Evolutionary conservation across 1,140 invertebrate species (phyloP), one percentile per base, ranked within the genome.

Genomic region (Drosophila takahashii): DNA sequence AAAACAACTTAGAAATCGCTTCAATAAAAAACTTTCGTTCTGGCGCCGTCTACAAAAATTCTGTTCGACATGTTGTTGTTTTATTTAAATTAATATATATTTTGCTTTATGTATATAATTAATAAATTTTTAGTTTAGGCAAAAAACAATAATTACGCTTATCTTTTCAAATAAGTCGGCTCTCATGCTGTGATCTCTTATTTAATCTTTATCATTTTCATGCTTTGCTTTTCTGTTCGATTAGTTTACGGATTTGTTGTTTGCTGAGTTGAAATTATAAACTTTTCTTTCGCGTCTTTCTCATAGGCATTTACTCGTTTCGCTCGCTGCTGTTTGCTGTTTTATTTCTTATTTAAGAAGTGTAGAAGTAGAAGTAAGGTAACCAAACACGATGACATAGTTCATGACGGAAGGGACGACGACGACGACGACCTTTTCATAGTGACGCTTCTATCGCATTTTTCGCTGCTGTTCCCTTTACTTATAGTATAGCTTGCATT

Each of bases 1-100:
- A 53, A 36, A 51, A 51, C 62, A 84, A 84, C 69, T 60, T 56
- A 84, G n/a, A 79, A 67, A 76, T 79, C 59, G 70, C 79, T 71
- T 79, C 79, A 60, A 56, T 29, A 52, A 52, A 37, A 42, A 54
- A 56, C 42, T 6, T 47, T 62, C 62, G 32, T 47, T 47, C 66
- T 70, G 62, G 61, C 66, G 66, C 66, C 62, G 34, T 32, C 41
- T 77, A 60, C 74, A 69, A 77, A 69, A 69, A 62, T 67, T 44
- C 64, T 70, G 58, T 61, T 52, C 53, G 62, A 77, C 53, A 58
- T 75, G 59, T 78, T 75, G 59, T 78, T 78, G 52, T 66, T 89
- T 87, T 87, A 89, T 70, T 89, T 83, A 83, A 79, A 87, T 87
- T 89, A 89, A 65, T 87, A 87, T 86, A 75, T 83, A 79, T 77